Evolutionary conservation across 2,113 vertebrate genomes (phyloP).

Genomic region (Hippocampus comes): DNA sequence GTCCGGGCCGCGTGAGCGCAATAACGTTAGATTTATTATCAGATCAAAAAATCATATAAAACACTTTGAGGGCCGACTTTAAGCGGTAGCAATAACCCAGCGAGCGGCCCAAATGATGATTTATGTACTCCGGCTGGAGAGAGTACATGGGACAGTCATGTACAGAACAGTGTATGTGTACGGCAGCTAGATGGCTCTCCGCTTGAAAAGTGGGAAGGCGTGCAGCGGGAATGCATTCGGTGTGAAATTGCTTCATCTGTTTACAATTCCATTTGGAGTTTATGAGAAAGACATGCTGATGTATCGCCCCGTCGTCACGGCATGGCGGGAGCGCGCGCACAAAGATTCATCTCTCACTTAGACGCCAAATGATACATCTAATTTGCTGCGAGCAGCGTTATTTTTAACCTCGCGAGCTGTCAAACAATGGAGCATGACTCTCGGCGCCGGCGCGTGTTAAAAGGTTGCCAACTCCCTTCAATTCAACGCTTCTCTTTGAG

Average conservation of each 20-base stretch:
- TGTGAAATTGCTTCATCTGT: conserved; percentile 76
- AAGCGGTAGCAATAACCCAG: conserved; percentile 71
- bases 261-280: conserved; percentile 75
- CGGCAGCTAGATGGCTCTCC: conserved; percentile 37
- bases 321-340: conserved; percentile 73
- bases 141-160: conserved; percentile 57
- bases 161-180: conserved; percentile 51
- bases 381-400: conserved; percentile 76
- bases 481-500: conserved; percentile 70
- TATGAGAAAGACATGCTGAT: conserved; percentile 75
- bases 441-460: conserved; percentile 69
- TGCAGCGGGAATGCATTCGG: conserved; percentile 55
- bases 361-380: conserved; percentile 80
- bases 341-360: conserved; percentile 79
- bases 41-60: conserved; percentile 62
- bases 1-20: conserved; percentile 44
- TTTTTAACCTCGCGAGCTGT: conserved; percentile 80
- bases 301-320: conserved; percentile 70
- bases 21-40: conserved; percentile 67
- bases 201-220: conserved; percentile 37
- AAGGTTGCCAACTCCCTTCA: conserved; percentile 75
- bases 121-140: conserved; percentile 61
- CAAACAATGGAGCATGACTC: conserved; percentile 76
- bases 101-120: conserved; percentile 64
- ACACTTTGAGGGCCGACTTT: conserved; percentile 56